A percentile compares a stretch with the other conserved stretches of the same genome.
Evolutionary conservation across 2,888 invertebrate species (phyloP).

Genomic region (Ochropleura leucogaster): DNA sequence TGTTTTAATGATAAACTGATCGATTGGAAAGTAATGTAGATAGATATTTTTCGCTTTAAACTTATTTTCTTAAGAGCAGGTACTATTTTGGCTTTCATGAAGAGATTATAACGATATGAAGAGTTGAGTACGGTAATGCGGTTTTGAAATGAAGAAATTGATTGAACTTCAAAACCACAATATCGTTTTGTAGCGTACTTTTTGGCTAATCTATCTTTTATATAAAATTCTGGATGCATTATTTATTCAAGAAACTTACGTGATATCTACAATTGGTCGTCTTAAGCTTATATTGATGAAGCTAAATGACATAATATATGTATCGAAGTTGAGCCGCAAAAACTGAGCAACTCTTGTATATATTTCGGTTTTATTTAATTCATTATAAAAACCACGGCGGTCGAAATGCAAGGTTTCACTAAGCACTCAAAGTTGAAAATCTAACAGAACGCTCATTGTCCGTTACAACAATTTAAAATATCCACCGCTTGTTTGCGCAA

Average conservation of each 20-base stretch:
- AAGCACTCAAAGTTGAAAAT: neutral
- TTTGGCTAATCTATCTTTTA: constrained; percentile 9
- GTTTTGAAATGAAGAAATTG: neutral
- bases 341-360: constrained; percentile 54
- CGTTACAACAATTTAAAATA: neutral
- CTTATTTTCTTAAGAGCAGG: constrained; percentile 58
- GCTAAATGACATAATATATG: constrained; percentile 26
- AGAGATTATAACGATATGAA: constrained; percentile 21
- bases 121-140: neutral
- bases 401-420: neutral
- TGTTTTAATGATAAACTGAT: constrained; percentile 34
- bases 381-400: neutral
- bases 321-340: constrained; percentile 55
- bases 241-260: constrained; percentile 27
- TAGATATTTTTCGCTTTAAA: constrained; percentile 15
- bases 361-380: neutral
- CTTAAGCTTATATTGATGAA: constrained; percentile 51
- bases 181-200: neutral
- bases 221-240: constrained; percentile 20
- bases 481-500: constrained; percentile 2
- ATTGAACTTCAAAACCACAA: neutral
- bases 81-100: constrained; percentile 65
- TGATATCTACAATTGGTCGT: constrained; percentile 62
- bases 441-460: neutral
- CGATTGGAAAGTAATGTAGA: constrained; percentile 28